phyloP scores from a whole-genome alignment of 2,888 invertebrate species.

The Synanthedon tipuliformis region DNA sequence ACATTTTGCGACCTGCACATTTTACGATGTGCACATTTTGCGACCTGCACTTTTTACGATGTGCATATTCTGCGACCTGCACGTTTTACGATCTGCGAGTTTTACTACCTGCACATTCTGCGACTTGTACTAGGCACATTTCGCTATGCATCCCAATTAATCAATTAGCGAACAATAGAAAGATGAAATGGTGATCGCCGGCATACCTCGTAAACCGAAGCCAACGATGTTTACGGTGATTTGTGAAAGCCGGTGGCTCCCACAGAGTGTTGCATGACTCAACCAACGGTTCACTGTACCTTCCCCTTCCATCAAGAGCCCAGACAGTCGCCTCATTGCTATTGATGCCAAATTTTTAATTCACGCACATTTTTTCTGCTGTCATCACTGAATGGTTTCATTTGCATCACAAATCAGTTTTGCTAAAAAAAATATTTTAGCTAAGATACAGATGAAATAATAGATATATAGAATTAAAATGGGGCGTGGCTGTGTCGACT shows the following conservation, averaged over 20 bases:
- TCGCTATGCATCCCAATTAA: too few species aligned
- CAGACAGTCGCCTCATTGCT: constrained; percentile 4
- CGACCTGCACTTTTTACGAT: too few species aligned
- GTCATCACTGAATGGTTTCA: background rate
- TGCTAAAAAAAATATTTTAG: constrained; percentile 11
- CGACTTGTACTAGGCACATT: too few species aligned
- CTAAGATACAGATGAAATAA: too few species aligned
- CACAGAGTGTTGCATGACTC: constrained; percentile 12
- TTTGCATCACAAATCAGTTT: constrained; percentile 10
- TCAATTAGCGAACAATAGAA: background rate
- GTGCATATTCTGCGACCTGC: too few species aligned
- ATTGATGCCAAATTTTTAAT: constrained; percentile 22
- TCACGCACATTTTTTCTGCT: background rate
- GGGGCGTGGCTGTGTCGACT: too few species aligned
- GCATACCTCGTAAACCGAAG: constrained; percentile 11
- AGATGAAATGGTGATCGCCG: background rate
- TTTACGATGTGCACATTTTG: too few species aligned
- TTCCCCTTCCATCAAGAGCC: constrained; percentile 7
- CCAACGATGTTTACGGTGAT: constrained; percentile 55
- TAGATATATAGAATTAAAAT: too few species aligned
- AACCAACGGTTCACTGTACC: constrained; percentile 37
- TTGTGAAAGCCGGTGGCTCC: constrained; percentile 54
- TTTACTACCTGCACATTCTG: too few species aligned
- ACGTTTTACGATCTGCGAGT: too few species aligned
- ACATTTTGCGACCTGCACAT: too few species aligned